Percentiles rank a stretch among this genome's conserved stretches.
Evolutionary conservation across 2,797 vertebrate species (phyloP).

Genomic region (Sebastes jordani): DNA sequence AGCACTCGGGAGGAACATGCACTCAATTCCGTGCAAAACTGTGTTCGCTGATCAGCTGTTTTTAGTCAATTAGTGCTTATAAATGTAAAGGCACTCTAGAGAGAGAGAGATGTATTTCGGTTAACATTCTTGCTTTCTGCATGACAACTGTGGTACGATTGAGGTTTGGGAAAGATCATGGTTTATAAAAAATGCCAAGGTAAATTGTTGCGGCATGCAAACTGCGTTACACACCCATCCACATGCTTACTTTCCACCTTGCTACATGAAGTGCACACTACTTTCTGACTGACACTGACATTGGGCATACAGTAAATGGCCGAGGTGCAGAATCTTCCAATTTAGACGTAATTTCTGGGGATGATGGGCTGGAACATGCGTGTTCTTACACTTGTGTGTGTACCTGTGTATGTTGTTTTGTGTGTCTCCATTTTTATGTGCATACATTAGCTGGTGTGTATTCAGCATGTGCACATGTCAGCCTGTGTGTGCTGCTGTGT

Average conservation of each 20-base stretch:
- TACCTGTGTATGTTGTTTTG: background rate
- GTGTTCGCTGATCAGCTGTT: background rate
- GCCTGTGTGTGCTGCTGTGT: background rate
- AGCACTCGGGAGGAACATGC: background rate
- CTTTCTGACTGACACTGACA: background rate
- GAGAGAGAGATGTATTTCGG: no score
- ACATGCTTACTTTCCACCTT: background rate
- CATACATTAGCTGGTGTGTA: background rate
- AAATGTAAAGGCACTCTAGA: no score
- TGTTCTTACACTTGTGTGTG: background rate
- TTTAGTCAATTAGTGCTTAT: background rate
- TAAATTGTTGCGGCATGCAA: background rate
- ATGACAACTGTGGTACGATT: no score
- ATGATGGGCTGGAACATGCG: background rate
- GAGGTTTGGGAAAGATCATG: background rate
- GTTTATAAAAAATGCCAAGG: background rate
- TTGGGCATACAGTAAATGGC: background rate
- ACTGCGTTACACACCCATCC: background rate
- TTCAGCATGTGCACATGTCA: background rate
- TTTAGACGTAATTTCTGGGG: background rate
- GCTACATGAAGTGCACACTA: background rate
- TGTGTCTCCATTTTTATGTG: background rate
- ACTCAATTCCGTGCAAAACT: background rate
- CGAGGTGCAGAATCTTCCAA: background rate
- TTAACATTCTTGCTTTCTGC: background rate